phyloP scores from a whole-genome alignment of 2,888 invertebrate genomes.

The Thymelicus acteon region DNA sequence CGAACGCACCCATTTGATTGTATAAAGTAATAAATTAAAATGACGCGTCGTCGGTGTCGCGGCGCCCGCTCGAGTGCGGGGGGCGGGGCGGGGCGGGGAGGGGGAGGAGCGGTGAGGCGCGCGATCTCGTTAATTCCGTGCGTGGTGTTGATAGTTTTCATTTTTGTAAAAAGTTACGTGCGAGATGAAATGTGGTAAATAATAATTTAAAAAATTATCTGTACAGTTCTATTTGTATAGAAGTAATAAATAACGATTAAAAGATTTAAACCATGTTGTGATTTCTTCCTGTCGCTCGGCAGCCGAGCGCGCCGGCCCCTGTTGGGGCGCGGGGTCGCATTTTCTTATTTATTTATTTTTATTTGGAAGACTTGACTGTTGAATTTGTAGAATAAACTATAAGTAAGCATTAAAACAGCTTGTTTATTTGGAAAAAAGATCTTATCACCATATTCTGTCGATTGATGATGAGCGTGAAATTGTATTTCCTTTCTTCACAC shows the following conservation, averaged over 20 bases:
- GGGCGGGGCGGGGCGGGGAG: slow-evolving; percentile 36
- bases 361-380: slow-evolving; percentile 78
- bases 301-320: slow-evolving; percentile 55
- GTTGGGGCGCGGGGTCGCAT: slow-evolving; percentile 61
- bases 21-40: too few relatives aligned
- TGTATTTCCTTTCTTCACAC: slow-evolving; percentile 6
- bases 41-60: neutral
- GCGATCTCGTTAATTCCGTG: slow-evolving; percentile 78
- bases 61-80: neutral
- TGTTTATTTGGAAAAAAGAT: slow-evolving; percentile 61
- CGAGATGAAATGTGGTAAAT: slow-evolving; percentile 82
- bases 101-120: slow-evolving; percentile 48
- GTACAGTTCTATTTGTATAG: slow-evolving; percentile 87
- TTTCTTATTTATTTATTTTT: slow-evolving; percentile 65
- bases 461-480: neutral
- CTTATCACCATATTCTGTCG: slow-evolving; percentile 8
- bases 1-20: too few relatives aligned
- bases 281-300: slow-evolving; percentile 76
- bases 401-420: slow-evolving; percentile 72
- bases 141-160: slow-evolving; percentile 84
- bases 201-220: slow-evolving; percentile 84
- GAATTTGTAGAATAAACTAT: slow-evolving; percentile 82
- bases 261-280: slow-evolving; percentile 81
- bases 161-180: slow-evolving; percentile 86
- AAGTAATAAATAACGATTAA: slow-evolving; percentile 85